Conservation (phyloP, 2,888 invertebrate species). For the Pyrrhia umbra region DNA sequence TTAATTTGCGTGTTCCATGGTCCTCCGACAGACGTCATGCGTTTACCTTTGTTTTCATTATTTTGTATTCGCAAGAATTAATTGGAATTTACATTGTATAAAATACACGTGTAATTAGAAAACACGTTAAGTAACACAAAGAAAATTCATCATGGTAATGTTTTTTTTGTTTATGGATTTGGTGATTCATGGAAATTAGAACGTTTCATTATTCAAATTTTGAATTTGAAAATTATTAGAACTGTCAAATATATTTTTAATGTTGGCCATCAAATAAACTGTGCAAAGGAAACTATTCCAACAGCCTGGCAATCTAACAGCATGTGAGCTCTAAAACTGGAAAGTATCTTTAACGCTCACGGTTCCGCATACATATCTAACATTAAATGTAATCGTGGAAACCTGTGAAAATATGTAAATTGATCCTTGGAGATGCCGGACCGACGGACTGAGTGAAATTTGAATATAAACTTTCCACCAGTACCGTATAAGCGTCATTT, state of each 20-base stretch:
- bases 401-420: constrained; percentile 90
- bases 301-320: constrained; percentile 54
- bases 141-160: constrained; percentile 70
- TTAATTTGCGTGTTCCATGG: constrained; percentile 80
- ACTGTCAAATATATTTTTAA: constrained; percentile 42
- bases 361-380: constrained; percentile 73
- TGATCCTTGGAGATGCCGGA: constrained; percentile 89
- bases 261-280: constrained; percentile 35
- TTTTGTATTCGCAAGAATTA: constrained; percentile 82
- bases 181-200: constrained; percentile 4
- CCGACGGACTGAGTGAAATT: constrained; percentile 87
- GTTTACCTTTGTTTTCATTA: constrained; percentile 75
- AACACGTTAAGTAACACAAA: constrained; percentile 72
- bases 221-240: constrained; percentile 27
- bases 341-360: constrained; percentile 64
- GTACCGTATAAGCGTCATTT: constrained; percentile 88
- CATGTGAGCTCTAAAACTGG: constrained; percentile 55
- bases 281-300: constrained; percentile 51
- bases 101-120: constrained; percentile 83
- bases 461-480: constrained; percentile 89
- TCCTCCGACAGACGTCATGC: constrained; percentile 73
- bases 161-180: constrained; percentile 49
- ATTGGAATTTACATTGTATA: constrained; percentile 85
- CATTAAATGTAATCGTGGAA: constrained; percentile 84
- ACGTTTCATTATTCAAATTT: constrained; percentile 24